Percentiles rank a stretch among this genome's conserved stretches.
These are phyloP conservation scores for Antheraea yamamai DNA, from an alignment of 2,888 invertebrate species.

Conservation along the genomic window DNA sequence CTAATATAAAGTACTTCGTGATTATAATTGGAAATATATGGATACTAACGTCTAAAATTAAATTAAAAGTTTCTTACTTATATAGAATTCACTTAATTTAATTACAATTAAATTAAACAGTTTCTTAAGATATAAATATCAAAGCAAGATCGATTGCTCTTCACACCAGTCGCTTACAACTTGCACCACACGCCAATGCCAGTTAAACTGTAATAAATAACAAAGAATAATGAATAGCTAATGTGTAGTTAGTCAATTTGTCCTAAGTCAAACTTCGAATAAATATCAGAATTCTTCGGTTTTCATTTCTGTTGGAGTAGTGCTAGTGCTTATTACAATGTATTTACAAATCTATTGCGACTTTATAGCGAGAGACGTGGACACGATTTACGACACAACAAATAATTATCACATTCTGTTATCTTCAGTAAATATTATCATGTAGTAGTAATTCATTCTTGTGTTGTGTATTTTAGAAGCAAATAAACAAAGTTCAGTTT, in stretches of 20 bases:
- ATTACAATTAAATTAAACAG: background rate
- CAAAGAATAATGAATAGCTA: conserved; percentile 51
- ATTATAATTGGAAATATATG: too few species aligned
- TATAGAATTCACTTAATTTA: too few species aligned
- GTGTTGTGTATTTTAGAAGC: background rate
- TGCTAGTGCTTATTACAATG: background rate
- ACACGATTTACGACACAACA: background rate
- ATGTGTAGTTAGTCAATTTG: conserved; percentile 48
- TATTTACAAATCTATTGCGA: background rate
- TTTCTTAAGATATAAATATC: background rate
- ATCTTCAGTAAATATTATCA: background rate
- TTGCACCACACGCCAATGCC: conserved; percentile 28
- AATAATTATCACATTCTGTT: background rate
- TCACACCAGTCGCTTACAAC: conserved; percentile 20
- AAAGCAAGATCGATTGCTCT: background rate
- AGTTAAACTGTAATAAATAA: conserved; percentile 56
- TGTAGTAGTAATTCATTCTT: background rate
- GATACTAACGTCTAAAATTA: too few species aligned
- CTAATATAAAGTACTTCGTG: too few species aligned
- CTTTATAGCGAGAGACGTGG: background rate
- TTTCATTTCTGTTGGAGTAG: background rate
- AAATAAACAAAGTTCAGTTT: background rate
- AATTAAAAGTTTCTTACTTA: too few species aligned
- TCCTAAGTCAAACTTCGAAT: conserved; percentile 33
- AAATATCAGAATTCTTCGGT: conserved; percentile 11